These are phyloP conservation scores for Rapana venosa DNA, from an alignment of 2,888 invertebrate genomes.

Conservation along the genomic window DNA sequence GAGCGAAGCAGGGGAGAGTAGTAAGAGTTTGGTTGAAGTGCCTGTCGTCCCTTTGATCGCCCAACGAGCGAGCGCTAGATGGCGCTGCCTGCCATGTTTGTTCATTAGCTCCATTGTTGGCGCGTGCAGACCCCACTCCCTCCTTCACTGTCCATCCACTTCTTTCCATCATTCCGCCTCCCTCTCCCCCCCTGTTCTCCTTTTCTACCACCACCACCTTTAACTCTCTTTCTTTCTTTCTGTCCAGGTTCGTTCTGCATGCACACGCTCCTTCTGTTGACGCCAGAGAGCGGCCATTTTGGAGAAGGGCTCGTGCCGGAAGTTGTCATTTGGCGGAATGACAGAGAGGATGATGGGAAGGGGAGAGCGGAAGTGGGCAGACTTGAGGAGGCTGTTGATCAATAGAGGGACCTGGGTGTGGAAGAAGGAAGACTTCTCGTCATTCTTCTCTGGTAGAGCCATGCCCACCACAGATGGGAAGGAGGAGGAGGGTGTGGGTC, in stretches of 20 bases:
- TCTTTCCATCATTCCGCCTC: background rate
- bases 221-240: background rate
- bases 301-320: slow-evolving; percentile 30
- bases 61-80: slow-evolving; percentile 29
- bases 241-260: background rate
- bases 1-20: background rate
- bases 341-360: slow-evolving; percentile 28
- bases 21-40: background rate
- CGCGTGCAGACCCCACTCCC: slow-evolving; percentile 21
- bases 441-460: too few relatives aligned
- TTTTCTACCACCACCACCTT: background rate
- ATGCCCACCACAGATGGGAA: background rate
- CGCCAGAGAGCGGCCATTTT: slow-evolving; percentile 39
- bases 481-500: background rate
- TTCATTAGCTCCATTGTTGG: slow-evolving; percentile 51
- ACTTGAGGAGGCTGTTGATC: background rate
- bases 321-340: slow-evolving; percentile 42
- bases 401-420: background rate
- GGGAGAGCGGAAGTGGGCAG: background rate
- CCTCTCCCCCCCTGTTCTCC: background rate
- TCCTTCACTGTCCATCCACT: background rate
- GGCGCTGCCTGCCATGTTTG: slow-evolving; percentile 45
- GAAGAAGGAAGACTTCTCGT: background rate
- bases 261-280: slow-evolving; percentile 4
- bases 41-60: background rate